Evolutionary conservation across 1,140 invertebrate genomes (phyloP).

Genomic region (Coboldia fuscipes): DNA sequence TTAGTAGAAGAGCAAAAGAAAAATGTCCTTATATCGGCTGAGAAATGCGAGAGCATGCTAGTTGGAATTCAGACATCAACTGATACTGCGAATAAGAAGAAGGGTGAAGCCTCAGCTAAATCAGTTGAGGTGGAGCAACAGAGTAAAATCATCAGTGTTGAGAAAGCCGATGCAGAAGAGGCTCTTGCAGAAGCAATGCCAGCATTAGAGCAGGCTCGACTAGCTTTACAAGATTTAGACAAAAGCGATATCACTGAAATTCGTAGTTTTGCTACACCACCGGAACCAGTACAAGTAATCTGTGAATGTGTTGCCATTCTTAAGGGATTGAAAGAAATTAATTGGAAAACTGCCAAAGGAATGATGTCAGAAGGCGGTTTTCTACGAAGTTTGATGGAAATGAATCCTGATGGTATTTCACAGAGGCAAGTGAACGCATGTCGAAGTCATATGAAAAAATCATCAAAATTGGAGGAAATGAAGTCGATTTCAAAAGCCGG

Average conservation of each 20-base stretch:
- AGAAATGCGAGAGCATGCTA: slow-evolving; percentile 18
- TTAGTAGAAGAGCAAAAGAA: slow-evolving; percentile 19
- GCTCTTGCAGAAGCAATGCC: slow-evolving; percentile 58
- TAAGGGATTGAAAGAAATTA: slow-evolving; percentile 58
- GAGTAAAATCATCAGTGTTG: slow-evolving; percentile 46
- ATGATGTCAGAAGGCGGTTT: slow-evolving; percentile 83
- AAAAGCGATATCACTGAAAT: slow-evolving; percentile 85
- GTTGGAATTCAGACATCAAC: slow-evolving; percentile 29
- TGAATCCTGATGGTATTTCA: slow-evolving; percentile 65
- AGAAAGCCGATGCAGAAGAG: slow-evolving; percentile 63
- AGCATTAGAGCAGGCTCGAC: slow-evolving; percentile 51
- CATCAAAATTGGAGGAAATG: slow-evolving; percentile 49
- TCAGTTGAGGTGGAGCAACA: slow-evolving; percentile 59
- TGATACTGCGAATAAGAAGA: slow-evolving; percentile 45
- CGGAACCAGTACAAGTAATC: slow-evolving; percentile 64
- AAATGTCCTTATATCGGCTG: slow-evolving; percentile 15
- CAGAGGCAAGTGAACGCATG: slow-evolving; percentile 46
- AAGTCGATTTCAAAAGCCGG: slow-evolving; percentile 57
- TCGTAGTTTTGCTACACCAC: slow-evolving; percentile 64
- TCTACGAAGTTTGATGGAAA: slow-evolving; percentile 51
- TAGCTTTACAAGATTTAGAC: slow-evolving; percentile 57
- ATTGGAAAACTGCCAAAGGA: slow-evolving; percentile 71
- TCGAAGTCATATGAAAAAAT: slow-evolving; percentile 40
- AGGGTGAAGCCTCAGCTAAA: slow-evolving; percentile 50
- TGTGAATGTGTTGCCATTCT: slow-evolving; percentile 75